phyloP scores from a whole-genome alignment of 2,797 vertebrate species.

The Gallinago solitaria region DNA sequence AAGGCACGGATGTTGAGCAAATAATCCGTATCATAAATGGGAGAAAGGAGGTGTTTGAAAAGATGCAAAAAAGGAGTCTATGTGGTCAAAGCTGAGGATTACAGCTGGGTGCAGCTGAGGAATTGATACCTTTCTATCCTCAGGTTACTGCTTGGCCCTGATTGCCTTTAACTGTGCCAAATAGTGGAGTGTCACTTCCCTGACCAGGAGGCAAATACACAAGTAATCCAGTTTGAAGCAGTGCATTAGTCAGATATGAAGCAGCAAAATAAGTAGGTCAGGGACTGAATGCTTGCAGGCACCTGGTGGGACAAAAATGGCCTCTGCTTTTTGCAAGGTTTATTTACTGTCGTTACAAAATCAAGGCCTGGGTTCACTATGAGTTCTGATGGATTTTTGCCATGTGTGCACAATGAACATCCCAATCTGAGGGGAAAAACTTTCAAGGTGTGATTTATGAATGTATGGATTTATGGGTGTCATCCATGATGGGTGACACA shows the following conservation, averaged over 20 bases:
- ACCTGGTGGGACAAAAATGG: neutral
- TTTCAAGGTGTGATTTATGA: neutral
- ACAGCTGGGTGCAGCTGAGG: neutral
- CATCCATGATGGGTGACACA: neutral
- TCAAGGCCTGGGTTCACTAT: neutral
- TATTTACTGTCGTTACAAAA: fast-evolving
- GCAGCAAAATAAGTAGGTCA: neutral
- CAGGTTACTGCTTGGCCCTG: neutral
- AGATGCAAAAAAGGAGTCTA: neutral
- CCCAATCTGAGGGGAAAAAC: neutral
- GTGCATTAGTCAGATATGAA: neutral
- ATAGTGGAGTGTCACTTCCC: neutral
- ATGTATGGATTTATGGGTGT: fast-evolving
- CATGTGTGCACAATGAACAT: neutral
- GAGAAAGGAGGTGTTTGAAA: neutral
- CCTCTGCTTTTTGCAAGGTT: neutral
- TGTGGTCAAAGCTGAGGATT: fast-evolving
- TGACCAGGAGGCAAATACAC: neutral
- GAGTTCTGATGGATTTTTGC: neutral
- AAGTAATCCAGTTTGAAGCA: neutral
- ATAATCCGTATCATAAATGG: neutral
- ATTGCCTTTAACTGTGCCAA: neutral
- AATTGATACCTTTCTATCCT: fast-evolving
- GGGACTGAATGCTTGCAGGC: neutral
- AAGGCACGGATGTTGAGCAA: neutral